Base-by-base conservation (phyloP, 2,888 invertebrate genomes). In the Andrena hattorfiana region DNA sequence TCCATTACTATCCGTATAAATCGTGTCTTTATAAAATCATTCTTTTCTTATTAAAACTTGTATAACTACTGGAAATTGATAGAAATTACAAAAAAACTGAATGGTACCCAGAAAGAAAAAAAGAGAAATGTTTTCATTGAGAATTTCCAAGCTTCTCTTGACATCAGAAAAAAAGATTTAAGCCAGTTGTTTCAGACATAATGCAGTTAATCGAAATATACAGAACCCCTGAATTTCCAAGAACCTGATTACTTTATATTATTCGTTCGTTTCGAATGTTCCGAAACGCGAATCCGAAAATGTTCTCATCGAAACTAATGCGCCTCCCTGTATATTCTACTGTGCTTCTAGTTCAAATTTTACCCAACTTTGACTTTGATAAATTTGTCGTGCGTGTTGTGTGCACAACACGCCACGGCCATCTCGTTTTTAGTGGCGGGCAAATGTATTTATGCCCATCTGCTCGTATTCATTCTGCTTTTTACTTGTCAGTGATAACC, bases 381-480 rank as follows among this genome's bases (percentile, higher is more conserved):
- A 81, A 69, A 51, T 81, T 75, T 67, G 62, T 66, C 71, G 66
- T 73, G 62, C 59, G 70, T 70, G 56, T 67, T 78, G 66, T 68
- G 71, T 72, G 71, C 49, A 77, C 20, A 70, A 77, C 67, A 66
- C 77, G 59, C 68, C 59, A 85, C 83, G 72, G 83, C 74, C 85
- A 83, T 71, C 73, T 83, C 77, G 49, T 80, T 70, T 70, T 64
- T 60, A 26, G 77, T 77, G 70, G 73, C 72, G 70, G 63, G 63
- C 51, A 68, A 66, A 80, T 63, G 30, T 74, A 68, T 77, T 81
- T 67, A 59, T 72, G 64, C 70, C 62, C 49, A 75, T 76, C 71
- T 69, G 42, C 60, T 68, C 60, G 51, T 83, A 68, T 60, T 69
- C 32, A 16, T 73, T 49, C 51, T 26, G 59, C 26, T 71, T 68